Percentiles rank a stretch among this genome's conserved stretches.
Conservation (phyloP, 1,140 invertebrate genomes). For the Psix sp. region DNA sequence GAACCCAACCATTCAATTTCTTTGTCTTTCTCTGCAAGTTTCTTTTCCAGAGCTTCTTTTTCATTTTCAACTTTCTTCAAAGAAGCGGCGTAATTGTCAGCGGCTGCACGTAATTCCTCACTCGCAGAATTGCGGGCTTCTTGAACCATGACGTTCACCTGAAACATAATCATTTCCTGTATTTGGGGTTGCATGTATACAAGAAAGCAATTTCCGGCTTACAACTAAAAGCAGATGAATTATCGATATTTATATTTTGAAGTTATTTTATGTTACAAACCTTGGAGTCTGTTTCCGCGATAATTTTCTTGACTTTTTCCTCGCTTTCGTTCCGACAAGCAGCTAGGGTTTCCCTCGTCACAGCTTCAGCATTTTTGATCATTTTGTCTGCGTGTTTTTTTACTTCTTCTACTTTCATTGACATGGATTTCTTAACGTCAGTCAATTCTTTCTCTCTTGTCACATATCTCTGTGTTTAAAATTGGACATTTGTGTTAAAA, state of each 20-base stretch:
- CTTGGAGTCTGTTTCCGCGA: constrained; percentile 67
- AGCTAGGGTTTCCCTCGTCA: constrained; percentile 67
- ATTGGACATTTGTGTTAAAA: too few relatives aligned
- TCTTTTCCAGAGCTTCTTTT: constrained; percentile 59
- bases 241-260: neutral
- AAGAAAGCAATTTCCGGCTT: neutral
- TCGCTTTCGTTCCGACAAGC: constrained; percentile 69
- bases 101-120: constrained; percentile 63
- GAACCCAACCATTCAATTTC: constrained; percentile 64
- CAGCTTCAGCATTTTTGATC: constrained; percentile 68
- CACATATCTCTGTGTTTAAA: constrained; percentile 51
- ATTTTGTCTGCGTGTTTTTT: constrained; percentile 66
- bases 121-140: constrained; percentile 61
- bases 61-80: constrained; percentile 65
- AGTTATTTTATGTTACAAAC: constrained; percentile 42
- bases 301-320: constrained; percentile 66
- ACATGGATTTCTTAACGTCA: constrained; percentile 61
- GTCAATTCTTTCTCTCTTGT: constrained; percentile 63
- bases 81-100: constrained; percentile 63
- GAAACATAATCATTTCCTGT: constrained; percentile 15
- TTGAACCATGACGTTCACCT: constrained; percentile 65
- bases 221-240: neutral
- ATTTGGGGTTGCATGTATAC: constrained; percentile 11
- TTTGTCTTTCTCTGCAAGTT: constrained; percentile 63
- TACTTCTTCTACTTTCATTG: constrained; percentile 66